A percentile compares a stretch with the other conserved stretches of the same genome.
These are phyloP conservation scores for Drosophila colorata DNA, from an alignment of 2,888 invertebrate genomes.

Conservation along the genomic window DNA sequence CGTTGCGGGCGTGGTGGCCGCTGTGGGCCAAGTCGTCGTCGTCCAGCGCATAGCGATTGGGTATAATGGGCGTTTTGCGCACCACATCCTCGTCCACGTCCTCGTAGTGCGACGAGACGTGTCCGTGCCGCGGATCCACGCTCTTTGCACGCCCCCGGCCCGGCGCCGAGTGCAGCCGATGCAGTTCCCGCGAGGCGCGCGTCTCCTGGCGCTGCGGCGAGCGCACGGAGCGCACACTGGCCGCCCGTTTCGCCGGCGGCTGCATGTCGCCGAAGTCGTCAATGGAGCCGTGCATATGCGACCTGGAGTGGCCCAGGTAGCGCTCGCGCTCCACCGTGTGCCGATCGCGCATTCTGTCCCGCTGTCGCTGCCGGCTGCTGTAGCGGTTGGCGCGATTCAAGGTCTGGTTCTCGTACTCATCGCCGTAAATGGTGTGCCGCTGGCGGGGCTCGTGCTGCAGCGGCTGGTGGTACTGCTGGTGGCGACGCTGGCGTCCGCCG, in stretches of 20 bases:
- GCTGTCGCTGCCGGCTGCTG: conserved; percentile 80
- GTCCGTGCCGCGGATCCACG: conserved; percentile 81
- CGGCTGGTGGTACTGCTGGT: conserved; percentile 58
- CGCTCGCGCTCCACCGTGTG: conserved; percentile 86
- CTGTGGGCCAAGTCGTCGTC: conserved; percentile 63
- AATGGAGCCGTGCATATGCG: conserved; percentile 74
- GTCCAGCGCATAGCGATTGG: conserved; percentile 90
- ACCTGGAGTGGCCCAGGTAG: conserved; percentile 81
- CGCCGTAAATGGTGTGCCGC: conserved; percentile 69
- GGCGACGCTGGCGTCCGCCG: conserved; percentile 52
- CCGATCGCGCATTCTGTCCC: conserved; percentile 84
- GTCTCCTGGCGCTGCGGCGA: conserved; percentile 71
- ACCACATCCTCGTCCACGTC: conserved; percentile 83
- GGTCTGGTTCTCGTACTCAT: conserved; percentile 76
- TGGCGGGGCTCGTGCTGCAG: conserved; percentile 64
- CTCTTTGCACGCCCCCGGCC: conserved; percentile 82
- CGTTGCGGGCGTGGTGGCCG: conserved; percentile 42
- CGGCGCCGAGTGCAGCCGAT: conserved; percentile 72
- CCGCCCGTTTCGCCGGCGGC: conserved; percentile 76
- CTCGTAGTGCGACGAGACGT: conserved; percentile 72
- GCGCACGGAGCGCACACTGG: conserved; percentile 81
- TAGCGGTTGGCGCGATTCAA: conserved; percentile 79
- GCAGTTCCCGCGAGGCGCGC: conserved; percentile 72
- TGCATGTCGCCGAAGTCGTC: conserved; percentile 76
- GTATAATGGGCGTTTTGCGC: conserved; percentile 88